Conservation (phyloP, 2,888 invertebrate genomes). For the Caenorhabditis doughertyi region DNA sequence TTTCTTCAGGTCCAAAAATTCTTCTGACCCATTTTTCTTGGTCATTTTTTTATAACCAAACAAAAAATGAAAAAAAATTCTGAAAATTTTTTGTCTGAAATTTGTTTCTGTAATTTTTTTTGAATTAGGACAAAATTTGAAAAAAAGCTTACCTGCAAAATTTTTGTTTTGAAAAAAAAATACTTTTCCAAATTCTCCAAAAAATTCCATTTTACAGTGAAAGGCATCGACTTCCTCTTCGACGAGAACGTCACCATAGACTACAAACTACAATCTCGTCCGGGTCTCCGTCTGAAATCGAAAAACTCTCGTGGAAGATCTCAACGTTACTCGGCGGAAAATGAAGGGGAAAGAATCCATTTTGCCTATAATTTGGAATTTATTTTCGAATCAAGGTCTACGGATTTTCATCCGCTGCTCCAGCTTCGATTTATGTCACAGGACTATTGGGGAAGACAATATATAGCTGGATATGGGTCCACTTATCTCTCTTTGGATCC, state of each 20-base stretch:
- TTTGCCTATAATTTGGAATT: constrained; percentile 54
- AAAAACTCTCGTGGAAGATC: constrained; percentile 42
- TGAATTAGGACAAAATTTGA: too few relatives aligned
- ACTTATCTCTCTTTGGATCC: constrained; percentile 25
- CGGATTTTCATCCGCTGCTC: constrained; percentile 23
- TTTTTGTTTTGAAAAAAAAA: too few relatives aligned
- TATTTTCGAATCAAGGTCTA: constrained; percentile 33
- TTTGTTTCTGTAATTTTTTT: too few relatives aligned
- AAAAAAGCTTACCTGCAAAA: too few relatives aligned
- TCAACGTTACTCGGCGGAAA: constrained; percentile 34
- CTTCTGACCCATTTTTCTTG: too few relatives aligned
- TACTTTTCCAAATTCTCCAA: too few relatives aligned
- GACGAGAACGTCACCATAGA: constrained; percentile 56
- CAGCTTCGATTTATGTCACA: constrained; percentile 50
- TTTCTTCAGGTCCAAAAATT: too few relatives aligned
- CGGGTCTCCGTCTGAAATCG: constrained; percentile 19
- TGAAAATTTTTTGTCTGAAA: too few relatives aligned
- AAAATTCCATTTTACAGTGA: too few relatives aligned
- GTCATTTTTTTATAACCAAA: too few relatives aligned
- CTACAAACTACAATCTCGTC: constrained; percentile 38
- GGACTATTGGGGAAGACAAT: constrained; percentile 65
- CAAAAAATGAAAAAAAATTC: too few relatives aligned
- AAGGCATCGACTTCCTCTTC: constrained; percentile 35
- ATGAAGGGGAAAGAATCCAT: constrained; percentile 1
- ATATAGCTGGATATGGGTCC: constrained; percentile 60